A percentile compares a stretch with the other conserved stretches of the same genome.
Evolutionary conservation across 1,140 invertebrate genomes (phyloP).

Genomic region (Drosophila dunni): DNA sequence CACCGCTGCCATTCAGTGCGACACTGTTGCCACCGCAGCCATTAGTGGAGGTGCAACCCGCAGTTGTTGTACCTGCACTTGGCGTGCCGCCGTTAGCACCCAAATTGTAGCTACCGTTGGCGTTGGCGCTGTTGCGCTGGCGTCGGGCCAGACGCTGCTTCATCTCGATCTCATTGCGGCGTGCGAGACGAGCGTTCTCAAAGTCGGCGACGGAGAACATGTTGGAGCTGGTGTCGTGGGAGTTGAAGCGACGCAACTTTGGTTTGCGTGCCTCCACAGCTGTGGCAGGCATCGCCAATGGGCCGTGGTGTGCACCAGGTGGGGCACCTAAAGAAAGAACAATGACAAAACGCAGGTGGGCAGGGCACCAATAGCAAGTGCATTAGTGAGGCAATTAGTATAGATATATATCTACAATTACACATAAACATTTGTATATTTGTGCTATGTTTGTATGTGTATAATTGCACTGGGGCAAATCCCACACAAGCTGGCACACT

Average conservation of each 20-base stretch:
- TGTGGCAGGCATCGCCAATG: constrained; percentile 39
- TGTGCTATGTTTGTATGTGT: constrained; percentile 32
- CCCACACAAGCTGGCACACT: constrained; percentile 51
- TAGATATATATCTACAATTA: constrained; percentile 4
- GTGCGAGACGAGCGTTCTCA: constrained; percentile 81
- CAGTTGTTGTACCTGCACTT: not conserved
- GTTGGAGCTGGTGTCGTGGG: constrained; percentile 83
- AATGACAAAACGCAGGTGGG: constrained; percentile 33
- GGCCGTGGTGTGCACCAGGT: constrained; percentile 64
- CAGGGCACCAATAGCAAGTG: constrained; percentile 44
- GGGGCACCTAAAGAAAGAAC: constrained; percentile 66
- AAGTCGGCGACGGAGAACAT: constrained; percentile 84
- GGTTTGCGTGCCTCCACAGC: constrained; percentile 75
- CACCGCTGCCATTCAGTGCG: constrained; percentile 68
- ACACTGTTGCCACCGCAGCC: constrained; percentile 42
- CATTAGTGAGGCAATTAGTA: constrained; percentile 71
- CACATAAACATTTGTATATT: not conserved
- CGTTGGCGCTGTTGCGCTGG: constrained; percentile 62
- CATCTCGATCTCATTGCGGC: constrained; percentile 84
- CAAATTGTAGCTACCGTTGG: constrained; percentile 57
- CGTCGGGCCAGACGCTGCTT: constrained; percentile 74
- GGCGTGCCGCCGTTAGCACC: constrained; percentile 9
- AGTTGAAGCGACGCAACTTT: constrained; percentile 82
- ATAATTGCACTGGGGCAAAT: constrained; percentile 72
- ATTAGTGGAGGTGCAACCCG: constrained; percentile 18